Evolutionary conservation across 2,113 vertebrate species (phyloP).

Genomic region (Sphyrna mokarran): DNA sequence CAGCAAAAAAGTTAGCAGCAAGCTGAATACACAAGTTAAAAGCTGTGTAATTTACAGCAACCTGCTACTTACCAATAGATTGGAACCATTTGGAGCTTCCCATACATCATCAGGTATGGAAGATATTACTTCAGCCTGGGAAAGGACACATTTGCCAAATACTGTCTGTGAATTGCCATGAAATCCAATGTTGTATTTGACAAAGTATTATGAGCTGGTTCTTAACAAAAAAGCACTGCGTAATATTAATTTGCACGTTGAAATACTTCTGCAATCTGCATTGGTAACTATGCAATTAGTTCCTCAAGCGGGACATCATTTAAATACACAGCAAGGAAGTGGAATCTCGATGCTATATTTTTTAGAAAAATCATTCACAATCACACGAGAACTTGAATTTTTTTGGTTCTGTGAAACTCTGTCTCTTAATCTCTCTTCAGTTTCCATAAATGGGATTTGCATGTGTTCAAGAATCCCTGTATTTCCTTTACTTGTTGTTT

Average conservation of each 20-base stretch:
- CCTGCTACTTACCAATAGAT: background rate
- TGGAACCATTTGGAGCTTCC: background rate
- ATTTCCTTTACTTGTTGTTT: background rate
- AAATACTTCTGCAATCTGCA: background rate
- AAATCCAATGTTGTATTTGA: background rate
- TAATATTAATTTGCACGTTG: conserved; percentile 11
- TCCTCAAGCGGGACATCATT: background rate
- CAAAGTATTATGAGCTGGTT: background rate
- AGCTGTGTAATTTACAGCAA: background rate
- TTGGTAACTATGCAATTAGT: background rate
- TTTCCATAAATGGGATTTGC: background rate
- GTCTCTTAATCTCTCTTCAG: background rate
- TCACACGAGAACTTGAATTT: background rate
- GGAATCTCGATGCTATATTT: background rate
- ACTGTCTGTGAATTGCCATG: background rate
- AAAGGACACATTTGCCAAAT: background rate
- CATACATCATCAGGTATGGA: conserved; percentile 6
- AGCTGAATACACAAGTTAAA: background rate
- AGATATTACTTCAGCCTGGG: background rate
- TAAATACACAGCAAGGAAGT: background rate
- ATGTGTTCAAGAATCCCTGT: background rate
- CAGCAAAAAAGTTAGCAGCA: background rate
- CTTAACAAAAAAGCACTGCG: background rate
- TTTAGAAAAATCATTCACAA: background rate
- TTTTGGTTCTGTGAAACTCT: background rate